These are phyloP conservation scores for Drosophila bifasciata DNA, from an alignment of 1,140 invertebrate genomes.

Conservation along the genomic window DNA sequence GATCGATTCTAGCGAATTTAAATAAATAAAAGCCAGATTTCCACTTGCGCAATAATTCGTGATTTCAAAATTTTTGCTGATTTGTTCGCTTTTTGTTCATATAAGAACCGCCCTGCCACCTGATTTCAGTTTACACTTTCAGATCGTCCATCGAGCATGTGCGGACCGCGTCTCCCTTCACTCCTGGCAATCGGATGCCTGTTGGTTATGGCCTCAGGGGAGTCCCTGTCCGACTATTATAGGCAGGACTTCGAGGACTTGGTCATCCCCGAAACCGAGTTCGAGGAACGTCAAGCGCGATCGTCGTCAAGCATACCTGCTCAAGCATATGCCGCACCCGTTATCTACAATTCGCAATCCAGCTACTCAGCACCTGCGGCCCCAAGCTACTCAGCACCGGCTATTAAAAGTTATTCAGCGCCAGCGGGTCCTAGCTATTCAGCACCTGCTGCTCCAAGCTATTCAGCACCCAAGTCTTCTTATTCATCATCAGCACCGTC, in stretches of 20 bases:
- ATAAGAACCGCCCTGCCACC: conserved; percentile 34
- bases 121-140: conserved; percentile 27
- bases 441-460: not conserved
- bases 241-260: conserved; percentile 46
- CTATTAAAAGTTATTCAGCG: conserved; percentile 1
- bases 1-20: conserved; percentile 40
- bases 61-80: conserved; percentile 53
- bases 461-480: conserved; percentile 9
- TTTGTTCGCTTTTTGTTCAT: conserved; percentile 34
- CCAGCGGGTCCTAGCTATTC: conserved; percentile 10
- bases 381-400: conserved; percentile 12
- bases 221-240: not conserved
- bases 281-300: conserved; percentile 43
- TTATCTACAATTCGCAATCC: conserved; percentile 7
- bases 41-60: conserved; percentile 42
- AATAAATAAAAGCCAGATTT: conserved; percentile 12
- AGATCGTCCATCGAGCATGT: conserved; percentile 46
- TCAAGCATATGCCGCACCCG: conserved; percentile 16
- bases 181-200: conserved; percentile 48
- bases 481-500: conserved; percentile 13
- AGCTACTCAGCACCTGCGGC: not conserved
- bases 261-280: conserved; percentile 29
- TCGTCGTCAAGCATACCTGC: conserved; percentile 12
- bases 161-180: conserved; percentile 32
- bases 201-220: conserved; percentile 14